A percentile compares a stretch with the other conserved stretches of the same genome.
These are phyloP conservation scores for Rhamphomyia laevipes DNA, from an alignment of 2,888 invertebrate species.

Conservation along the genomic window DNA sequence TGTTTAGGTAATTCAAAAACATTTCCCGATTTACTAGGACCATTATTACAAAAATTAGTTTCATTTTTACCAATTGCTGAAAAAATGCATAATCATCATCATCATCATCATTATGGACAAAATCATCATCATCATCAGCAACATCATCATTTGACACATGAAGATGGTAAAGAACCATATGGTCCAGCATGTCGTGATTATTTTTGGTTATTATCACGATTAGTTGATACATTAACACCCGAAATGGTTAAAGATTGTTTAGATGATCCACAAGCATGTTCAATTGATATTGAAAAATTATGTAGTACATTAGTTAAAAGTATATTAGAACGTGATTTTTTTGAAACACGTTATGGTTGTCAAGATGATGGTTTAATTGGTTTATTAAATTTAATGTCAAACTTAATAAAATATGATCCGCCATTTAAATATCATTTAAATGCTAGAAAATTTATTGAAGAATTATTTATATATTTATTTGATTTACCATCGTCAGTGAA, in stretches of 20 bases:
- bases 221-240: constrained; percentile 75
- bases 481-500: constrained; percentile 77
- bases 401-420: constrained; percentile 78
- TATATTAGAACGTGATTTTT: constrained; percentile 63
- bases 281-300: constrained; percentile 61
- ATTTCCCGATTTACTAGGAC: constrained; percentile 55
- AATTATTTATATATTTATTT: constrained; percentile 79
- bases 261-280: constrained; percentile 43
- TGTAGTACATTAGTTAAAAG: constrained; percentile 62
- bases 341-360: constrained; percentile 69
- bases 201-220: constrained; percentile 81
- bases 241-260: constrained; percentile 59
- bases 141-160: constrained; percentile 39
- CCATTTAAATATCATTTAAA: constrained; percentile 71
- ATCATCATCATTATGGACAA: constrained; percentile 20
- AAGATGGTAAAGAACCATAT: constrained; percentile 80
- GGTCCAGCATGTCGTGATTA: constrained; percentile 91
- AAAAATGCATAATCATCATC: constrained; percentile 51
- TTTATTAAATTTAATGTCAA: constrained; percentile 72
- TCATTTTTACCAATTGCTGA: constrained; percentile 74
- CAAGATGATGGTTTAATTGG: constrained; percentile 90
- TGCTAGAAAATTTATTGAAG: constrained; percentile 45
- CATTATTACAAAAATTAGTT: constrained; percentile 68
- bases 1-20: constrained; percentile 53
- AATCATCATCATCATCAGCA: constrained; percentile 24